Evolutionary conservation across 2,797 vertebrate species (phyloP).

Genomic region (Acrocephalus scirpaceus): DNA sequence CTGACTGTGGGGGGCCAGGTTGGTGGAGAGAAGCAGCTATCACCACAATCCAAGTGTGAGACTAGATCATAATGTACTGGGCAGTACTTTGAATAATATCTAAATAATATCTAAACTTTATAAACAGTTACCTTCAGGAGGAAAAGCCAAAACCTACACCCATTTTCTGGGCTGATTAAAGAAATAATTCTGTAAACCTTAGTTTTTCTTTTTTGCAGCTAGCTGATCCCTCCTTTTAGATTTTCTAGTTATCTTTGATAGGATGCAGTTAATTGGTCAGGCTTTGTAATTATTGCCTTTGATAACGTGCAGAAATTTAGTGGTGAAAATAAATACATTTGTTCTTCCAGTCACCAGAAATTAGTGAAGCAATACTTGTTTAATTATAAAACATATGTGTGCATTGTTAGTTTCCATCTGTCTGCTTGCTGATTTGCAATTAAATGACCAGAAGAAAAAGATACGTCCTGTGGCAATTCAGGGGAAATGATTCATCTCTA

Average conservation of each 20-base stretch:
- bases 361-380: slow-evolving; percentile 61
- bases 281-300: not conserved
- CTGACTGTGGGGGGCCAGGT: not conserved
- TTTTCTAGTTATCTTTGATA: not conserved
- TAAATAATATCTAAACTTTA: not conserved
- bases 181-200: not conserved
- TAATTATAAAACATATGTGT: slow-evolving; percentile 66
- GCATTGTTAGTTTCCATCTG: slow-evolving; percentile 66
- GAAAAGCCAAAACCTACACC: not conserved
- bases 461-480: slow-evolving; percentile 40
- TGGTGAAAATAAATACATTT: slow-evolving; percentile 55
- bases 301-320: slow-evolving; percentile 18
- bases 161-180: not conserved
- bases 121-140: not conserved
- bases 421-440: slow-evolving; percentile 62
- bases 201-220: not conserved
- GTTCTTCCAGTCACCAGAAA: slow-evolving; percentile 36
- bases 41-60: not conserved
- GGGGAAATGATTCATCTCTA: slow-evolving; percentile 55
- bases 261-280: slow-evolving; percentile 19
- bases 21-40: not conserved
- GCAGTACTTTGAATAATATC: not conserved
- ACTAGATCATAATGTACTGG: not conserved
- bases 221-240: not conserved
- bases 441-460: slow-evolving; percentile 73